Evolutionary conservation across 2,113 vertebrate genomes (phyloP), one percentile per base, ranked within the genome.

Genomic region (Odocoileus hemionus): DNA sequence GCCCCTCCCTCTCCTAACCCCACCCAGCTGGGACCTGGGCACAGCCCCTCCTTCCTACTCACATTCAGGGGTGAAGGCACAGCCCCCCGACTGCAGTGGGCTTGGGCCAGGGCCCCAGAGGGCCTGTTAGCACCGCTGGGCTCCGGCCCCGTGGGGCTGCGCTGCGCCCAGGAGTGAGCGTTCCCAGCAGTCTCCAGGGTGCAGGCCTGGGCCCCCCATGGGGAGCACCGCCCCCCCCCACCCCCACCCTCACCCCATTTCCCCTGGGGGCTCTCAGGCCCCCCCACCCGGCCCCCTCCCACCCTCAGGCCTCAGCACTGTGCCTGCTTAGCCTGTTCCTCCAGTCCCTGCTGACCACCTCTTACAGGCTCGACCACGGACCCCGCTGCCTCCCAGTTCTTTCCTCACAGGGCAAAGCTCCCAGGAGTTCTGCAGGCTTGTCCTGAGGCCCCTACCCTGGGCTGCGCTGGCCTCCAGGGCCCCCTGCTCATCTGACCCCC

Each of bases 81-180:
- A 7, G 36, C 15, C 25, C 14, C 43, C 58, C 12, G 0, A 58
- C 83, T 52, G 39, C 54, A 26, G 83, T 4, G 36, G 50, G 80
- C 78, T 83, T 13, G 50, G 17, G 15, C n/a, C 43, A 5, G 86
- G 30, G 50, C 25, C 61, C 55, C 50, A 17, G 26, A 2, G 25
- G 67, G 17, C 64, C 64, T 76, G n/a, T 19, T 39, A 26, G 15
- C 4, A 30, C n/a, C 13, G 12, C 25, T 39, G 14, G 39, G 43
- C 9, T 23, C 30, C 7, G 13, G 45, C 45, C 9, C 8, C 1
- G 3, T 2, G 33, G 43, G 60, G n/a, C 33, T 25, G 13, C 43
- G 58, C 11, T 13, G 16, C 0, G 43, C 43, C 84, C 6, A 3
- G 30, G 43, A 36, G 14, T 11, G 2, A 19, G 61, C 1, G 1